These are phyloP conservation scores for Eudemis profundana DNA, from an alignment of 2,888 invertebrate species.

Conservation along the genomic window DNA sequence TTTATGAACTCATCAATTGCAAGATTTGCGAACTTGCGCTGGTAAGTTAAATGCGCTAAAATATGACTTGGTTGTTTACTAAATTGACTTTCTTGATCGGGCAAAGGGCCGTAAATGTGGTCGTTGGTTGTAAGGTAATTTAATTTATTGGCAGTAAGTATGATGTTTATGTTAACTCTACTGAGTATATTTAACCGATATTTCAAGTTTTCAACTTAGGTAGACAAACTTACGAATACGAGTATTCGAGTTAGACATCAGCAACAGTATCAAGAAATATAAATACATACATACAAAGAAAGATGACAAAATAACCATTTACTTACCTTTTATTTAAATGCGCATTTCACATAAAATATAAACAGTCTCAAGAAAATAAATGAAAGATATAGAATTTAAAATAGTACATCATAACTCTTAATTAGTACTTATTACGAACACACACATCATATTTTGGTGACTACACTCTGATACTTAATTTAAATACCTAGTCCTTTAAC, in stretches of 20 bases:
- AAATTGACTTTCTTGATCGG: conserved; percentile 70
- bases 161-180: conserved; percentile 46
- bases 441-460: no score
- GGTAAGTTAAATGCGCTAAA: conserved; percentile 66
- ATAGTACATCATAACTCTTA: no score
- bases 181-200: conserved; percentile 16
- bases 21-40: conserved; percentile 58
- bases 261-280: not conserved
- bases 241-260: not conserved
- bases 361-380: no score
- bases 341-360: no score
- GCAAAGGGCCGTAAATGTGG: conserved; percentile 51
- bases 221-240: not conserved
- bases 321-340: no score
- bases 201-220: conserved; percentile 16
- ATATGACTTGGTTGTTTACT: conserved; percentile 65
- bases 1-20: conserved; percentile 65
- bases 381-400: no score
- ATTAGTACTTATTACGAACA: no score
- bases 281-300: no score
- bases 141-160: conserved; percentile 64
- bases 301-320: no score
- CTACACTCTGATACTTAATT: not conserved
- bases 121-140: conserved; percentile 56
- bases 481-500: not conserved